Conservation (phyloP, 2,113 vertebrate genomes). For the Aspiorhynchus laticeps region DNA sequence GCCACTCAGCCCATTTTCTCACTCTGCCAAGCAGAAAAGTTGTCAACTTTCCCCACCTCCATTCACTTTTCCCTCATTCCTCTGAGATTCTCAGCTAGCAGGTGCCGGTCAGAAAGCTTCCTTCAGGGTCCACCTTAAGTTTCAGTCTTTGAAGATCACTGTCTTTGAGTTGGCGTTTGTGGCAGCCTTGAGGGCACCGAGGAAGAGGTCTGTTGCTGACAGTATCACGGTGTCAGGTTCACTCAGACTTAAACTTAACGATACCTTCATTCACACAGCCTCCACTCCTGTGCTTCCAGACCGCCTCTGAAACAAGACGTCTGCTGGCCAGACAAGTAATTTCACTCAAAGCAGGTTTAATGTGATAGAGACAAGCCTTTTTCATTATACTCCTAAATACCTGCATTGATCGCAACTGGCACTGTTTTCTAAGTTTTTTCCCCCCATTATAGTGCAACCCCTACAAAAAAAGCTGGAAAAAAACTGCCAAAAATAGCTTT, state of each 20-base stretch:
- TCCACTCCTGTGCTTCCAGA: constrained; percentile 24
- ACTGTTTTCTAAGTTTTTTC: constrained; percentile 4
- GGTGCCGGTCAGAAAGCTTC: not conserved
- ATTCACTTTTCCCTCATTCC: not conserved
- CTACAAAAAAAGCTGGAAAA: not conserved
- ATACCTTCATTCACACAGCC: constrained; percentile 47
- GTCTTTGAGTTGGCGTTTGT: constrained; percentile 48
- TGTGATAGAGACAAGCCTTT: constrained; percentile 26
- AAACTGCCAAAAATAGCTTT: too few species aligned
- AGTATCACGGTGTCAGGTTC: constrained; percentile 60
- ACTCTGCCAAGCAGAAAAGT: constrained; percentile 32
- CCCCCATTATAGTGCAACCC: not conserved
- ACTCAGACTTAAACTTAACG: constrained; percentile 55
- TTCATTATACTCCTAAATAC: constrained; percentile 62
- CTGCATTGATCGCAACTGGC: constrained; percentile 55
- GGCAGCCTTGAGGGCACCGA: constrained; percentile 38
- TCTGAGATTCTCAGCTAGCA: not conserved
- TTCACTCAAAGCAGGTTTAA: constrained; percentile 55
- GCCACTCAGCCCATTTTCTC: constrained; percentile 28
- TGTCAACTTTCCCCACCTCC: not conserved
- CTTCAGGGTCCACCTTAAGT: not conserved
- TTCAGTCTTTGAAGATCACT: constrained; percentile 11
- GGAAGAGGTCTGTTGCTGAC: constrained; percentile 27
- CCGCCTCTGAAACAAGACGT: constrained; percentile 47
- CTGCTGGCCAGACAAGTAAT: constrained; percentile 34